Evolutionary conservation across 2,113 vertebrate species (phyloP), one percentile per base, ranked within the genome.

Genomic region (Xerus inauris): DNA sequence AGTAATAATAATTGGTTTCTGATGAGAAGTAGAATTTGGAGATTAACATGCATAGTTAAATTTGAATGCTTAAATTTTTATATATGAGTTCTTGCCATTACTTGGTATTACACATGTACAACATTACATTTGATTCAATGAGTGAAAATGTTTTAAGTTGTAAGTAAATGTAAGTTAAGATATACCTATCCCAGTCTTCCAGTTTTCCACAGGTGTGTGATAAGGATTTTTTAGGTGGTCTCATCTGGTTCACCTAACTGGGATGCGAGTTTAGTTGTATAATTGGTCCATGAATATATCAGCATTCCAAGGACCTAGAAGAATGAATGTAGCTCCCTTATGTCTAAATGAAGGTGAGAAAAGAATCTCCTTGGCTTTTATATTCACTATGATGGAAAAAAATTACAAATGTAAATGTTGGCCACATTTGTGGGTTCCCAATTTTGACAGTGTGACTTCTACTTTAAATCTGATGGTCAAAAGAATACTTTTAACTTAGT

Each of bases 251-350:
- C 38, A 40, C 10, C 24, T 45, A 32, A 54, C 26, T 13, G 64
- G 8, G 1, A 4, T 2, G 0, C 75, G 13, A 42, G 5, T 24
- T 73, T 22, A 72, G 6, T 8, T 10, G 5, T 88, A 42, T 32
- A 59, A 51, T 75, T 40, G 16, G 17, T 17, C 45, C 13, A 16
- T 5, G 30, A 22, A 9, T 42, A 40, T 45, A 35, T 38, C 59
- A 62, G 19, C 19, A 51, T 45, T 26, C 24, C 30, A 84, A 17
- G 40, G 28, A 54, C n/a, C 19, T 65, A 7, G 71, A 79, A 71
- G 35, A 5, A 13, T 62, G 16, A 67, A 47, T 28, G 26, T 9
- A 28, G 7, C 6, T 71, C 79, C 42, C 49, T 10, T 57, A 1
- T n/a, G 32, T 30, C 0, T 69, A 83, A 88, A 72, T 65, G 16